Base-by-base conservation (phyloP, 2,888 invertebrate species). In the Ochropacha duplaris region DNA sequence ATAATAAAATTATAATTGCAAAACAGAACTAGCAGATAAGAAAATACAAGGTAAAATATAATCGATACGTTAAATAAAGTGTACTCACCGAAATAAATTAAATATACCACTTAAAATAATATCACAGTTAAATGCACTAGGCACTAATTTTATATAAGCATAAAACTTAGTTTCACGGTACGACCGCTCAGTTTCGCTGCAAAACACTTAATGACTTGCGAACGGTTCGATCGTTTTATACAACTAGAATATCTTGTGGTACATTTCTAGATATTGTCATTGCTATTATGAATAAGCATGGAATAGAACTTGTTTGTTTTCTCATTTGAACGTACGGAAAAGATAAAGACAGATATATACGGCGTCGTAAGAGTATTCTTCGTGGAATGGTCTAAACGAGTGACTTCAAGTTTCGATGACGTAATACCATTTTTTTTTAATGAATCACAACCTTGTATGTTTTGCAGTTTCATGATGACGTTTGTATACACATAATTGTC, bases 371-470 rank as follows among this genome's bases (percentile, higher is more conserved):
- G 31, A 31, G 31, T 12, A 31, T 31, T 31, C 31, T 31, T 31
- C 4, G 12, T 31, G 12, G 31, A 31, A 12, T 31, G 24, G 24
- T 22, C 22, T 14, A 22, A 14, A 34, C 3, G 34, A 34, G 14
- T 14, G 2, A 14, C 34, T 14, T 34, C 34, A 12, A 34, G 34
- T 34, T 34, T 34, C 22, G 8, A 54, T 26, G 54, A 22, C 28
- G 19, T 50, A 56, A 56, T 54, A 49, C 39, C 16, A 49, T 14
- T 56, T 56, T 56, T 54, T 56, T 39, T 49, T 55, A 28, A 54
- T 56, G 59, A 59, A 54, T 59, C 56, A 56, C 39, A 5, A 26
- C 50, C 59, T 54, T 59, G 50, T 14, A 5, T 1, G 51, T 44
- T 52, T 9, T n/a, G 19, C 16, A 6, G 2, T 44, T 6, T 44